Conservation (phyloP, 2,113 vertebrate genomes). For the Rallus limicola region DNA sequence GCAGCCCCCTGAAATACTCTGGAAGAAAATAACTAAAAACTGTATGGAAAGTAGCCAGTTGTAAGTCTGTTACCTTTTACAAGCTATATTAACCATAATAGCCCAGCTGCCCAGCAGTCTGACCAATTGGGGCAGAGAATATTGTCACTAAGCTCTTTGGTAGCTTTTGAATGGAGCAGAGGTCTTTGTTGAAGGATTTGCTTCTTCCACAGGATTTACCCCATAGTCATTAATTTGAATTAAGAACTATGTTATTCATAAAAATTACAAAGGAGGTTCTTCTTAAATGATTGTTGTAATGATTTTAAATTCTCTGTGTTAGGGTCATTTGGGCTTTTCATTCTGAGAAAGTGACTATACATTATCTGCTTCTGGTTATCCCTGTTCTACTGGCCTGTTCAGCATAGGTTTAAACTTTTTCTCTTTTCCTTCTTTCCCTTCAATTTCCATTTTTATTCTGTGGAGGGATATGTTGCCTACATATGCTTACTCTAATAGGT, state of each 20-base stretch:
- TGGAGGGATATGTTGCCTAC: not conserved
- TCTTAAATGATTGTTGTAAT: not conserved
- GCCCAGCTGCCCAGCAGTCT: not conserved
- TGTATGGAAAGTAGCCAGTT: not conserved
- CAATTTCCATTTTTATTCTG: not conserved
- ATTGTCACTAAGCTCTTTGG: conserved; percentile 19
- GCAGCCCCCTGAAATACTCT: not conserved
- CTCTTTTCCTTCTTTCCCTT: not conserved
- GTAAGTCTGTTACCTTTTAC: not conserved
- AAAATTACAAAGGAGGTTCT: not conserved
- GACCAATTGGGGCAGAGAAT: not conserved
- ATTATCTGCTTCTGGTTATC: not conserved
- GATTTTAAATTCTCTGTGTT: not conserved
- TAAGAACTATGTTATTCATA: not conserved
- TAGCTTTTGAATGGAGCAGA: not conserved
- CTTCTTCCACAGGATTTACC: conserved; percentile 3
- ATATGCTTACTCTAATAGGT: not conserved
- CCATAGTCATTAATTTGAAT: conserved; percentile 19
- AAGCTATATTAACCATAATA: not conserved
- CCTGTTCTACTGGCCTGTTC: not conserved
- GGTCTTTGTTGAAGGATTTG: conserved; percentile 1
- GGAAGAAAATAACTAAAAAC: not conserved
- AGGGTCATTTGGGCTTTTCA: not conserved
- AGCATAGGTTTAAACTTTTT: not conserved
- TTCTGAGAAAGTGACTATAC: not conserved